phyloP scores from a whole-genome alignment of 2,888 invertebrate genomes.

The Caenorhabditis sp. region DNA sequence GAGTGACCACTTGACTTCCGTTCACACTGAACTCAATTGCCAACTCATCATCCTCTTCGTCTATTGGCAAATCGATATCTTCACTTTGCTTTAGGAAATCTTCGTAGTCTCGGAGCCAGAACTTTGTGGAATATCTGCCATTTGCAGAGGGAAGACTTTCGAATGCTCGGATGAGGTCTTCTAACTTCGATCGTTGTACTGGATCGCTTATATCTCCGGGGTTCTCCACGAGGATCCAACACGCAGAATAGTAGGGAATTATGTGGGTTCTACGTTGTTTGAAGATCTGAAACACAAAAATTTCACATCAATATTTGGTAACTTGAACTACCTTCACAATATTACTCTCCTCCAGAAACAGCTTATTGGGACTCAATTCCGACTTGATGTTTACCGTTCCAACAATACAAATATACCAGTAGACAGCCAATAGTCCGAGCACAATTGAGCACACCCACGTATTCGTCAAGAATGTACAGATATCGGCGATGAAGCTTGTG shows the following conservation, averaged over 20 bases:
- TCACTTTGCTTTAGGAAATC: constrained; percentile 67
- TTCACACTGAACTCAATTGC: constrained; percentile 60
- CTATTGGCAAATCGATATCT: constrained; percentile 63
- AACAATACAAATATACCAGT: constrained; percentile 73
- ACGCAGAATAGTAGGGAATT: constrained; percentile 74
- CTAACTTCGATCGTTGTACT: constrained; percentile 35
- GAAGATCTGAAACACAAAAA: constrained; percentile 69
- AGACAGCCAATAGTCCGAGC: constrained; percentile 69
- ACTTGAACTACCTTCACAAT: constrained; percentile 65
- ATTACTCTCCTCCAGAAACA: constrained; percentile 73
- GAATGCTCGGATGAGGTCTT: constrained; percentile 64
- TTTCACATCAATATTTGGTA: neutral
- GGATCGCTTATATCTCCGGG: constrained; percentile 72
- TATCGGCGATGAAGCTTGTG: constrained; percentile 1
- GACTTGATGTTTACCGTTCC: constrained; percentile 74
- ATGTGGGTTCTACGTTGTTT: constrained; percentile 73
- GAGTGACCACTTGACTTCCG: constrained; percentile 52
- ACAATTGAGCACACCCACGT: constrained; percentile 64
- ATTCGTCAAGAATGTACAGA: constrained; percentile 69
- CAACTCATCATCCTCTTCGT: constrained; percentile 61
- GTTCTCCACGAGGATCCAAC: constrained; percentile 74
- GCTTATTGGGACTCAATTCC: constrained; percentile 73
- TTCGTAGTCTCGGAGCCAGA: constrained; percentile 74
- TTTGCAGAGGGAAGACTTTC: constrained; percentile 72
- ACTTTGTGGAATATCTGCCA: constrained; percentile 75